Conservation (phyloP, 2,888 invertebrate genomes). For the Auanema sp. region DNA sequence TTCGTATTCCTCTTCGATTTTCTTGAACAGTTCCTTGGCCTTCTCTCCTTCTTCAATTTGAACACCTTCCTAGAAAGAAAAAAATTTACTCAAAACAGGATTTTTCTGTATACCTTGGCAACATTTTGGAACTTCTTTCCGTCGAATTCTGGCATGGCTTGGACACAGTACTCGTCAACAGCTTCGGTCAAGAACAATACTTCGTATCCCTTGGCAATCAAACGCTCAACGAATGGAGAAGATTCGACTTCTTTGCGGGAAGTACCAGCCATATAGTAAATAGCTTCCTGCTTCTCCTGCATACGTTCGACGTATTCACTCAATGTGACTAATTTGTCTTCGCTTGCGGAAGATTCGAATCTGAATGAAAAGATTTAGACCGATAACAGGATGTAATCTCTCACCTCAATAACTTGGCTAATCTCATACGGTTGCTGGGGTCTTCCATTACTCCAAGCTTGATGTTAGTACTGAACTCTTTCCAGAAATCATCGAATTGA, state of each 20-base stretch:
- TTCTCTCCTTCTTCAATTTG: slow-evolving; percentile 62
- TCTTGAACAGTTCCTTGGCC: slow-evolving; percentile 75
- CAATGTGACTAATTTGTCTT: slow-evolving; percentile 75
- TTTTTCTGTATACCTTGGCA: slow-evolving; percentile 74
- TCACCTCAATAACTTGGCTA: slow-evolving; percentile 89
- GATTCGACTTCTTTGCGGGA: slow-evolving; percentile 76
- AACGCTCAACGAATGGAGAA: slow-evolving; percentile 92
- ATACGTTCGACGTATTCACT: slow-evolving; percentile 89
- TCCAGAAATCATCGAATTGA: slow-evolving; percentile 92
- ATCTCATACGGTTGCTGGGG: slow-evolving; percentile 88
- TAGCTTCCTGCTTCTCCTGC: slow-evolving; percentile 89
- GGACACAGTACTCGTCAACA: slow-evolving; percentile 95
- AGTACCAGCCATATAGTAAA: slow-evolving; percentile 93
- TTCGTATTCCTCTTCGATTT: slow-evolving; percentile 78
- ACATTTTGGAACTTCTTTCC: slow-evolving; percentile 99
- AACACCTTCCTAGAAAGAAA: slow-evolving; percentile 71
- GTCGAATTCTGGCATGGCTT: slow-evolving; percentile 93
- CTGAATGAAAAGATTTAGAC: slow-evolving; percentile 21
- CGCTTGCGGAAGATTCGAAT: slow-evolving; percentile 70
- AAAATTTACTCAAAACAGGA: not conserved
- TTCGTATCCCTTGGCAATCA: slow-evolving; percentile 90
- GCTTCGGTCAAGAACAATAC: slow-evolving; percentile 85
- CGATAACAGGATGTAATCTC: slow-evolving; percentile 68
- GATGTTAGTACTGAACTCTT: slow-evolving; percentile 95
- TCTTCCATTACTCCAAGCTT: slow-evolving; percentile 97